These are phyloP conservation scores for Mormyrops attenuatus DNA, from an alignment of 2,797 vertebrate genomes.

Conservation along the genomic window DNA sequence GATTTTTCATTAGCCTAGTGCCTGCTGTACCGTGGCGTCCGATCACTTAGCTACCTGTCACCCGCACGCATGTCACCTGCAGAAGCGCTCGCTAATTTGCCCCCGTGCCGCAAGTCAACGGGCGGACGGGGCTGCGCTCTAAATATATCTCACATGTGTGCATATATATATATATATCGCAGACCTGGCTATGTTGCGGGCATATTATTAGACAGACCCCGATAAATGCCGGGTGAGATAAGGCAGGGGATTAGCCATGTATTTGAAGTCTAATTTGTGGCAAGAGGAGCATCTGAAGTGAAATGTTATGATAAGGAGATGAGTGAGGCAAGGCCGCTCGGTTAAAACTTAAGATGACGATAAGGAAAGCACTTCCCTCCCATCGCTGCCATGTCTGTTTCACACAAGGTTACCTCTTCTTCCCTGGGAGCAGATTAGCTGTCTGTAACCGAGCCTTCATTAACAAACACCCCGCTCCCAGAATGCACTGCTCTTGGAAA, in stretches of 20 bases:
- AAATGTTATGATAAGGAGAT: conserved; percentile 3
- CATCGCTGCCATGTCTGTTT: neutral
- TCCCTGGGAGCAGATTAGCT: neutral
- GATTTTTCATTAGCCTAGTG: neutral
- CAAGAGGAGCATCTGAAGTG: neutral
- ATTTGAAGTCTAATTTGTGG: neutral
- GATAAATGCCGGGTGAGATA: neutral
- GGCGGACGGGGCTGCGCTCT: neutral
- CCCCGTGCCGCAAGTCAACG: neutral
- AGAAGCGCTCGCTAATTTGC: neutral
- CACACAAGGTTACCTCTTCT: neutral
- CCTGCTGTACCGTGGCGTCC: neutral
- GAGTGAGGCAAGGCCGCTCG: neutral
- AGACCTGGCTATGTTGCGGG: neutral
- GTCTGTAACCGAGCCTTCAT: neutral
- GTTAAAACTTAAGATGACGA: neutral
- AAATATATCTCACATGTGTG: neutral
- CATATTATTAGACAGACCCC: neutral
- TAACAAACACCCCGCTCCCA: neutral
- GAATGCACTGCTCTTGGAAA: neutral
- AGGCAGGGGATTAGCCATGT: neutral
- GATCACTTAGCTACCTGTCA: conserved; percentile 6
- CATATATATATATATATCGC: neutral
- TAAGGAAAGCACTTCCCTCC: neutral
- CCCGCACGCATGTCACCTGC: neutral